phyloP scores from a whole-genome alignment of 1,140 invertebrate genomes.

The Brachionus plicatilis region DNA sequence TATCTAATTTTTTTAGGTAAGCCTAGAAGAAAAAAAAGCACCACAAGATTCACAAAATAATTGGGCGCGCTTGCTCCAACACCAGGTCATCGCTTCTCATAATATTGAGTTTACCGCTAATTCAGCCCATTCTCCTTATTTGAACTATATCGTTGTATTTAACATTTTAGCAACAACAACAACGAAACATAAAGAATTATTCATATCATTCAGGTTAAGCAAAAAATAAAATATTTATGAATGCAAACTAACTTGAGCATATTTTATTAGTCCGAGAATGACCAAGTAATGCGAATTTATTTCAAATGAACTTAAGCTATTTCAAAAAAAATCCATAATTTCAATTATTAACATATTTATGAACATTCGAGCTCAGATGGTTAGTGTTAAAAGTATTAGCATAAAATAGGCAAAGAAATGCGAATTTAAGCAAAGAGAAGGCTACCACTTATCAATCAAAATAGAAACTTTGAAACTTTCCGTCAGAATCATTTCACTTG shows the following conservation, averaged over 20 bases:
- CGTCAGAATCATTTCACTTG: neutral
- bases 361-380: constrained; percentile 1
- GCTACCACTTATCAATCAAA: neutral
- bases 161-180: neutral
- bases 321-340: constrained; percentile 15
- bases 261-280: constrained; percentile 5
- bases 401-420: constrained; percentile 18
- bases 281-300: constrained; percentile 12
- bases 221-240: constrained; percentile 27
- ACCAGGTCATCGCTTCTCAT: neutral
- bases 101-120: neutral
- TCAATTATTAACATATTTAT: constrained; percentile 20
- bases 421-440: neutral
- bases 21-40: neutral
- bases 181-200: constrained; percentile 17
- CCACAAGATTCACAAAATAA: neutral
- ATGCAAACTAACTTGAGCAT: neutral
- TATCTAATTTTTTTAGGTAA: neutral
- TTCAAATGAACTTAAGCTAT: constrained; percentile 9
- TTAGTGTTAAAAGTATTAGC: constrained; percentile 25
- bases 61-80: neutral
- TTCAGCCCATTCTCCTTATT: neutral
- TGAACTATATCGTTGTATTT: neutral
- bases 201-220: constrained; percentile 8
- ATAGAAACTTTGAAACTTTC: neutral